These are phyloP conservation scores for Chrysolina oricalcia DNA, from an alignment of 2,888 invertebrate genomes.

Conservation along the genomic window DNA sequence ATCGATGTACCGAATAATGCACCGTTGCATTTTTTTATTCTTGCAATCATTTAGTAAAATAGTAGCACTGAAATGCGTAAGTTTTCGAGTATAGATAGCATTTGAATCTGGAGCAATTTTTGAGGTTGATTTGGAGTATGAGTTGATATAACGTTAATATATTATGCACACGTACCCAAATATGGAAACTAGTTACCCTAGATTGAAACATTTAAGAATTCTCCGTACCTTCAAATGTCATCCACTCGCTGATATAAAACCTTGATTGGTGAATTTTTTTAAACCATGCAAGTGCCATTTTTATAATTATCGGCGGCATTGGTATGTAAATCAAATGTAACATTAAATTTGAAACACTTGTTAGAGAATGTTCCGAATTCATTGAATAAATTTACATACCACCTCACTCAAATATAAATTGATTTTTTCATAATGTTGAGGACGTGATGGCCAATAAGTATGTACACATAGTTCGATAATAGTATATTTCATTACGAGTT, in stretches of 20 bases:
- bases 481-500: too few relatives aligned
- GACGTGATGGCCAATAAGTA: too few relatives aligned
- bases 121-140: neutral
- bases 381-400: too few relatives aligned
- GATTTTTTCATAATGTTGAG: too few relatives aligned
- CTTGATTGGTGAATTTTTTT: neutral
- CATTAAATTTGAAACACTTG: too few relatives aligned
- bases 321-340: too few relatives aligned
- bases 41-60: neutral
- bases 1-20: conserved; percentile 1
- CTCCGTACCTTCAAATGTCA: neutral
- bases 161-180: conserved; percentile 6
- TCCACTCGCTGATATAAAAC: neutral
- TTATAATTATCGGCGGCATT: too few relatives aligned
- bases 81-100: neutral
- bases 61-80: neutral
- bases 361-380: too few relatives aligned
- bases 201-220: neutral
- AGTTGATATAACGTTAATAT: conserved; percentile 33
- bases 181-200: conserved; percentile 25
- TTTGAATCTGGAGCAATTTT: neutral
- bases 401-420: too few relatives aligned
- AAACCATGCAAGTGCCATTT: too few relatives aligned
- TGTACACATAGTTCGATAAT: too few relatives aligned
- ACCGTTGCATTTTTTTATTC: neutral